Conservation (phyloP, 2,888 invertebrate species). For the Ametastegia equiseti region DNA sequence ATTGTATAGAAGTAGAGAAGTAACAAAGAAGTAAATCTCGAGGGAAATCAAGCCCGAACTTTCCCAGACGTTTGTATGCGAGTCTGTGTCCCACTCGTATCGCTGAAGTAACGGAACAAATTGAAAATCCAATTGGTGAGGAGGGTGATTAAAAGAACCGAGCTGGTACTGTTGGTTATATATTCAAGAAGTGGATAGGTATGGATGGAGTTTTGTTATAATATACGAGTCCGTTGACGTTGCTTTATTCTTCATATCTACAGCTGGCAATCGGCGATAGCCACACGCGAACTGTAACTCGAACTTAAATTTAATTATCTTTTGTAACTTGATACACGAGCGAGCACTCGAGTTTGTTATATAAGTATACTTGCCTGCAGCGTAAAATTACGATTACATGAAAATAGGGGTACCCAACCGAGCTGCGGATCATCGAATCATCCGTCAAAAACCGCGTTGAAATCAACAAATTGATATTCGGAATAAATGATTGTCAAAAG, state of each 20-base stretch:
- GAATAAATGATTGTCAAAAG: no score
- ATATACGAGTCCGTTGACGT: constrained; percentile 16
- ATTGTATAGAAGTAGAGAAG: no score
- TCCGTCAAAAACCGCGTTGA: neutral
- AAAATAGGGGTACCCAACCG: neutral
- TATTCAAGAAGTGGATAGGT: neutral
- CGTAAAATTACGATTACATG: neutral
- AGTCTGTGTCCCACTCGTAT: no score
- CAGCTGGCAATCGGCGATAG: constrained; percentile 40
- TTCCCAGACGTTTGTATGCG: neutral
- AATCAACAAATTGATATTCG: no score
- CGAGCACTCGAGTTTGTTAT: constrained; percentile 6
- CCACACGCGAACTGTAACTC: constrained; percentile 45
- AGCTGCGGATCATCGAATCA: neutral
- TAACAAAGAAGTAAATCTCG: neutral
- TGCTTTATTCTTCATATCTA: constrained; percentile 26
- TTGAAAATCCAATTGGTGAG: constrained; percentile 26
- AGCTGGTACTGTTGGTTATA: no score
- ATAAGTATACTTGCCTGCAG: neutral
- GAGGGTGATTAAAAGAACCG: constrained; percentile 31
- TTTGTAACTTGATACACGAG: constrained; percentile 35
- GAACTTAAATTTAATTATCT: constrained; percentile 46
- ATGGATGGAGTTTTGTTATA: constrained; percentile 23
- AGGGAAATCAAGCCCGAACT: neutral
- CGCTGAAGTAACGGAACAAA: constrained; percentile 14